Base-by-base conservation (phyloP, 2,797 vertebrate species). In the Loris lydekkerianus region DNA sequence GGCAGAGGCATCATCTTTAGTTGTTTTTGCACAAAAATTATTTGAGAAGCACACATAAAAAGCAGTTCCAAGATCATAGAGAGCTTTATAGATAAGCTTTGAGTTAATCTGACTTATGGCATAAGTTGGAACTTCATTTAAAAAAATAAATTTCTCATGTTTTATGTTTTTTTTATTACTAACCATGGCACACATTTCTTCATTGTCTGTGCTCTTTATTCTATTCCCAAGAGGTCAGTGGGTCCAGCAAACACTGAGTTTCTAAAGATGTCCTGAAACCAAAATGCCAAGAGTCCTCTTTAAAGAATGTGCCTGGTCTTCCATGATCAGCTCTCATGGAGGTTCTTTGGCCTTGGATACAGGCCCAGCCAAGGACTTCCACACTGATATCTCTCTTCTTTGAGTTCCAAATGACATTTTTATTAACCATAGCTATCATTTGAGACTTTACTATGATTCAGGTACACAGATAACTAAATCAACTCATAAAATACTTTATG, bases 111-210 rank as follows among this genome's bases (percentile, higher is more conserved):
- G 21, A 87, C 29, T 5, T 70, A 20, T 78, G 67, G 46, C 40
- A 29, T 29, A 70, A 31, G 40, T 88, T 18, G 56, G 76, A 90
- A 93, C 34, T 69, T 85, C 43, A 61, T 53, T 81, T 92, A n/a
- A 76, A 80, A 84, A 53, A 61, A 27, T 20, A 17, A 49, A 29
- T 69, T 89, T 78, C 86, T 20, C 2, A 78, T 58, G 25, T 29
- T 94, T 82, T 70, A 43, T 25, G 13, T 92, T 40, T 58, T 84
- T 60, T 17, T 83, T 63, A 92, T 78, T 83, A 81, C 29, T 37
- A 58, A 60, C n/a, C 11, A 63, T 34, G 69, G 53, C 70, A 91
- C n/a, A 70, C 18, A 17, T 11, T 65, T 76, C 29, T 72, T 85
- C 82, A 58, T 34, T 7, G 3, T 60, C 37, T 77, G 25, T 77